Evolutionary conservation across 1,140 invertebrate species (phyloP).

Genomic region (Zaprionus capensis): DNA sequence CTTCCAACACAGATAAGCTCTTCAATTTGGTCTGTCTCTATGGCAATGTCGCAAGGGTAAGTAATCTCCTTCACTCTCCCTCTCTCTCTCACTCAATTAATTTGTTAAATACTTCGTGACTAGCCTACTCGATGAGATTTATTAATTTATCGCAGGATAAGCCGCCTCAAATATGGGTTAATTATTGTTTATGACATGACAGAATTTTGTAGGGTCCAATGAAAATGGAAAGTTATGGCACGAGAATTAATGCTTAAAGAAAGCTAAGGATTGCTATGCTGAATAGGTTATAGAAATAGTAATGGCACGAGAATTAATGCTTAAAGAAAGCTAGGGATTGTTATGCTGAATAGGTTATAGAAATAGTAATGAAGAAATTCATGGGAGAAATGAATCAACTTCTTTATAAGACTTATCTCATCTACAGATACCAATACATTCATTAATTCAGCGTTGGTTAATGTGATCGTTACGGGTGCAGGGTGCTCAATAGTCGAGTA

Average conservation of each 20-base stretch:
- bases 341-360: no score
- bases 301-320: background rate
- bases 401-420: no score
- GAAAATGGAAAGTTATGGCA: background rate
- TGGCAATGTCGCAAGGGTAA: conserved; percentile 98
- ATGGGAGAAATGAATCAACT: no score
- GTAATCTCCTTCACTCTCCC: conserved; percentile 66
- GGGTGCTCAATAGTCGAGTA: no score
- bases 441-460: no score
- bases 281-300: no score
- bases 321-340: background rate
- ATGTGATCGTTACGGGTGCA: no score
- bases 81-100: conserved; percentile 26
- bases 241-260: background rate
- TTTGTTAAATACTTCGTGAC: conserved; percentile 33
- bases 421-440: no score
- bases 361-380: no score
- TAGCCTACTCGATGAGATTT: conserved; percentile 22
- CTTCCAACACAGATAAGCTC: conserved; percentile 97
- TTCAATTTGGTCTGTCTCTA: conserved; percentile 99
- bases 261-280: background rate
- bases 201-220: no score
- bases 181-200: conserved; percentile 28
- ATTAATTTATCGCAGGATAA: conserved; percentile 24
- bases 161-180: conserved; percentile 1